Conservation (phyloP, 1,140 invertebrate genomes). For the Drosophila pandora region DNA sequence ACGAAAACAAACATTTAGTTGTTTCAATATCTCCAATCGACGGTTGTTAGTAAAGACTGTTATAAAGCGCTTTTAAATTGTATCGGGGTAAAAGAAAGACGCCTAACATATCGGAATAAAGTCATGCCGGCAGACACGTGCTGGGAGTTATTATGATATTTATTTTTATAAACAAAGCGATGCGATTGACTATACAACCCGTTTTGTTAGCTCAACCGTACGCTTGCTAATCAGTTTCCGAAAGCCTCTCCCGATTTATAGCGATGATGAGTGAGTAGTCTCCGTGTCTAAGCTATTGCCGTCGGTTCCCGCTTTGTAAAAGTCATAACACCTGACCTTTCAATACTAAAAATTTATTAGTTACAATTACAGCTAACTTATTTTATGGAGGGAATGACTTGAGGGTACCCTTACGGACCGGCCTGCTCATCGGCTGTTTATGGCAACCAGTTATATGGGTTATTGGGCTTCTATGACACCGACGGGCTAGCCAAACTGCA, state of each 20-base stretch:
- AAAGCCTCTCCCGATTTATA: not conserved
- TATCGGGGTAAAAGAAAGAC: conserved; percentile 16
- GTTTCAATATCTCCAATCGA: conserved; percentile 10
- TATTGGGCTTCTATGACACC: not conserved
- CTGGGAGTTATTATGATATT: conserved; percentile 15
- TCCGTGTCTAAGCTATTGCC: too few relatives aligned
- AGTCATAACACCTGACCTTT: not conserved
- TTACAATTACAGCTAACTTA: not conserved
- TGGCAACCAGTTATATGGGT: conserved; percentile 19
- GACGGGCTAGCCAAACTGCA: conserved; percentile 34
- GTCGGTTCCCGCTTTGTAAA: too few relatives aligned
- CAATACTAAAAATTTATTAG: not conserved
- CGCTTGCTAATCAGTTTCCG: conserved; percentile 28
- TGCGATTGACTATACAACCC: conserved; percentile 14
- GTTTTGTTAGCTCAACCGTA: conserved; percentile 8
- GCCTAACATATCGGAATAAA: not conserved
- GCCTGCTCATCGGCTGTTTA: not conserved
- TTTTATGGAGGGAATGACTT: not conserved
- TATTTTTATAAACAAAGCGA: conserved; percentile 23
- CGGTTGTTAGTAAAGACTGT: not conserved
- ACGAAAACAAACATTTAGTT: not conserved
- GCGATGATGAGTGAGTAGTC: too few relatives aligned
- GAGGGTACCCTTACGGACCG: too few relatives aligned
- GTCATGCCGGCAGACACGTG: conserved; percentile 22
- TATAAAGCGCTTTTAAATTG: not conserved